These are phyloP conservation scores for Phylloscopus collybita DNA, from an alignment of 2,797 vertebrate species.

Conservation along the genomic window DNA sequence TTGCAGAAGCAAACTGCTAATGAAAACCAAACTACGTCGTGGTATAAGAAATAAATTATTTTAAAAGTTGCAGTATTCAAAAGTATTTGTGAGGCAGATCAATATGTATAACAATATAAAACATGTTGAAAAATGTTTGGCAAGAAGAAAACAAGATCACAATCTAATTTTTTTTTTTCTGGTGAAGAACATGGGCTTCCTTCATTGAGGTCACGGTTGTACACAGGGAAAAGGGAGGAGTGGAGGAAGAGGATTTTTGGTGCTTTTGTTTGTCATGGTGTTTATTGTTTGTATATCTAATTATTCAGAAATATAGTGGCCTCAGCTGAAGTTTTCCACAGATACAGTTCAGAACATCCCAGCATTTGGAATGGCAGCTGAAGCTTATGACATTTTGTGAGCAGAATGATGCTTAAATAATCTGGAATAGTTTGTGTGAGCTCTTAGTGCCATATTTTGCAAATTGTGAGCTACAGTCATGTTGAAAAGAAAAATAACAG, in stretches of 20 bases:
- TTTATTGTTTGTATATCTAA: background rate
- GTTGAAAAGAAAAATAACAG: background rate
- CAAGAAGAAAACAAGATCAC: background rate
- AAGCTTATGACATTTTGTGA: background rate
- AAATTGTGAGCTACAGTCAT: background rate
- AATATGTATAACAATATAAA: background rate
- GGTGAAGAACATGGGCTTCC: background rate
- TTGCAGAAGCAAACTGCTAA: background rate
- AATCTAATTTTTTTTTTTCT: background rate
- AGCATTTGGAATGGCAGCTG: background rate
- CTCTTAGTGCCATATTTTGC: conserved; percentile 4
- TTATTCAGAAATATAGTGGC: background rate
- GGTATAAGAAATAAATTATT: background rate
- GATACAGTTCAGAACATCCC: background rate
- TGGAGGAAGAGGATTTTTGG: background rate
- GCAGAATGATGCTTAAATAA: conserved; percentile 4
- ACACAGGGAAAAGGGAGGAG: background rate
- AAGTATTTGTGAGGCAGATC: background rate
- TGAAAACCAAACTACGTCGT: background rate
- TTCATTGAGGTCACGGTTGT: background rate
- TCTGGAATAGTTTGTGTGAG: conserved; percentile 13
- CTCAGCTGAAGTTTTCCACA: background rate
- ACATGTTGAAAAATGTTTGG: background rate
- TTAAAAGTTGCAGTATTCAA: background rate
- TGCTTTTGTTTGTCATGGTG: background rate